A percentile compares a stretch with the other conserved stretches of the same genome.
Conservation (phyloP, 1,140 invertebrate genomes). For the Apis dorsata region DNA sequence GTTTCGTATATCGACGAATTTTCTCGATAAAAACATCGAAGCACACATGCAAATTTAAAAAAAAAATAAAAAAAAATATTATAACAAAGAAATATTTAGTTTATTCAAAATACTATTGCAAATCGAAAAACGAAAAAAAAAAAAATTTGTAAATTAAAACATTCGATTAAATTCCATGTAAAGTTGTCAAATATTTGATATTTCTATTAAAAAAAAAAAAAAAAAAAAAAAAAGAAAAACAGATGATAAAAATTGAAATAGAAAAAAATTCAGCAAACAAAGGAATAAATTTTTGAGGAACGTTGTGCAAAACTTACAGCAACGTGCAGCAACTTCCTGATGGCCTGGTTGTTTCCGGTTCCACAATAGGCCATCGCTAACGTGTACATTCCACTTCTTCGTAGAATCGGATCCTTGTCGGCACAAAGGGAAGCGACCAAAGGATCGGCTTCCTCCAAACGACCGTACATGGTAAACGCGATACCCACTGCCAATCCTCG, state of each 20-base stretch:
- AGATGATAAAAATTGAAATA: background rate
- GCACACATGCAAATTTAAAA: too few relatives aligned
- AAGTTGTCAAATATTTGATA: too few relatives aligned
- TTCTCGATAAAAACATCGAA: too few relatives aligned
- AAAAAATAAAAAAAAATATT: too few relatives aligned
- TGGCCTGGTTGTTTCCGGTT: constrained; percentile 97
- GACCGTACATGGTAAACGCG: constrained; percentile 97
- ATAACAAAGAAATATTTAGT: too few relatives aligned
- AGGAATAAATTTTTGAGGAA: background rate
- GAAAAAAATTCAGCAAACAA: background rate
- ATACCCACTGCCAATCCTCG: constrained; percentile 97
- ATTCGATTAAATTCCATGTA: too few relatives aligned
- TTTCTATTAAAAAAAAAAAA: too few relatives aligned
- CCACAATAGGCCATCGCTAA: constrained; percentile 99
- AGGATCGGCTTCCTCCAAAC: constrained; percentile 96
- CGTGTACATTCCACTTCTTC: constrained; percentile 98
- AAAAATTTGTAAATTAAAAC: too few relatives aligned
- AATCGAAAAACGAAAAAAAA: too few relatives aligned
- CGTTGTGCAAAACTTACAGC: constrained; percentile 84
- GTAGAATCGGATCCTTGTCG: constrained; percentile 92
- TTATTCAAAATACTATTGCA: too few relatives aligned
- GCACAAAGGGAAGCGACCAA: constrained; percentile 93
- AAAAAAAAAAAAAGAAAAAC: too few relatives aligned
- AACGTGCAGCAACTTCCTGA: constrained; percentile 95
- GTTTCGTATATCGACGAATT: too few relatives aligned